A percentile compares a stretch with the other conserved stretches of the same genome.
Conservation (phyloP, 2,888 invertebrate genomes). For the Junonia oenone region DNA sequence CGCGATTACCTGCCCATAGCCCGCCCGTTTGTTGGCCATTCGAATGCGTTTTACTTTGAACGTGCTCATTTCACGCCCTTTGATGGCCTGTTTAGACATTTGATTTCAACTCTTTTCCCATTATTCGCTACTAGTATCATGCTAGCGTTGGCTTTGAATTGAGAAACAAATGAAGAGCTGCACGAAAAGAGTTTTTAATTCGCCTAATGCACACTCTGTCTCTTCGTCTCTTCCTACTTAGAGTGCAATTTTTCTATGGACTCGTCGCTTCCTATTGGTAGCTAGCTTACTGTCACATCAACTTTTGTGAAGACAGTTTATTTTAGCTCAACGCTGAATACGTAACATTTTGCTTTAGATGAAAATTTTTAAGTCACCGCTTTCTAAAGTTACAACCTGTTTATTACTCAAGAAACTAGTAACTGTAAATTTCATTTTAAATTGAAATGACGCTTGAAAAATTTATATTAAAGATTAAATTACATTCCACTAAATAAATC, state of each 20-base stretch:
- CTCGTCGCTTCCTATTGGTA: constrained; percentile 46
- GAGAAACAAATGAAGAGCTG: constrained; percentile 61
- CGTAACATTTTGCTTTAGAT: constrained; percentile 37
- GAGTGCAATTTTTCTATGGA: constrained; percentile 60
- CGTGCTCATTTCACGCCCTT: constrained; percentile 66
- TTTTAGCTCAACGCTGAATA: constrained; percentile 58
- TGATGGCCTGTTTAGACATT: constrained; percentile 56
- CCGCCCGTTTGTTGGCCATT: constrained; percentile 50
- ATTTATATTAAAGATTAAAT: constrained; percentile 19
- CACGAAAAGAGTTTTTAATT: constrained; percentile 70
- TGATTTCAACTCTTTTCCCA: constrained; percentile 63
- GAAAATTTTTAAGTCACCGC: constrained; percentile 30
- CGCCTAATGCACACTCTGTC: constrained; percentile 69
- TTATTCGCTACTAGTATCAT: constrained; percentile 47
- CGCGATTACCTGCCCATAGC: constrained; percentile 54
- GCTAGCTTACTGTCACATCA: constrained; percentile 55
- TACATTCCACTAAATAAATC: constrained; percentile 22
- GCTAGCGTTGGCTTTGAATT: constrained; percentile 53
- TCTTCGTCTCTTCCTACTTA: constrained; percentile 62
- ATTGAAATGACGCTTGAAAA: constrained; percentile 14
- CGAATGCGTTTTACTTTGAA: constrained; percentile 57
- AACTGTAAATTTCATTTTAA: constrained; percentile 17
- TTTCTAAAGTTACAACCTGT: constrained; percentile 22
- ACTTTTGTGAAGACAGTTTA: constrained; percentile 64
- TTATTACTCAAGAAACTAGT: constrained; percentile 19